Percentiles rank a stretch among this genome's conserved stretches.
Conservation (phyloP, 2,113 vertebrate species). For the Orycteropus afer region DNA sequence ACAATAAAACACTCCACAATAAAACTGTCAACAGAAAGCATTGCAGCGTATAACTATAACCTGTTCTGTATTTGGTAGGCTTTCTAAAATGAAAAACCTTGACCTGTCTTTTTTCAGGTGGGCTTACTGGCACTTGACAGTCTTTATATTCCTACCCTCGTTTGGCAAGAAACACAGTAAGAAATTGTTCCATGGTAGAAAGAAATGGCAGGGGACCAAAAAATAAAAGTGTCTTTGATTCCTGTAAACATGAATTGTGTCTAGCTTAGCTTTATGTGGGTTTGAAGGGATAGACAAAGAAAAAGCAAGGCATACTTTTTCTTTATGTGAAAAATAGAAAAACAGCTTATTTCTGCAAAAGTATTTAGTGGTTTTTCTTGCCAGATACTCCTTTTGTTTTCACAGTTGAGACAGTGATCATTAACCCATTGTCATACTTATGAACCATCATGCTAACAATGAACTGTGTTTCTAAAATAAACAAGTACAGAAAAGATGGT, state of each 20-base stretch:
- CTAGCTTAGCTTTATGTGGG: not conserved
- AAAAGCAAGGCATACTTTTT: not conserved
- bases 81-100: conserved; percentile 63
- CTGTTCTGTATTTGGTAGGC: not conserved
- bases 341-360: not conserved
- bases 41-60: not conserved
- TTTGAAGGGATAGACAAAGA: not conserved
- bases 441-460: not conserved
- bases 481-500: not conserved
- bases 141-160: conserved; percentile 20
- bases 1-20: conserved; percentile 65
- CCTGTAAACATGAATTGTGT: conserved; percentile 57
- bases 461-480: conserved; percentile 32
- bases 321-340: not conserved
- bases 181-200: conserved; percentile 18
- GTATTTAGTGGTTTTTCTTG: not conserved
- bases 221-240: conserved; percentile 69
- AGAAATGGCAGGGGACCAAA: conserved; percentile 51
- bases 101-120: not conserved
- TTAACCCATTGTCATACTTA: not conserved
- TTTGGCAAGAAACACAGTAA: conserved; percentile 63
- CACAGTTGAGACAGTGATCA: not conserved
- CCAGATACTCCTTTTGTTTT: conserved; percentile 32
- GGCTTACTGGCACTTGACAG: conserved; percentile 37
- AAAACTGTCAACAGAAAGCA: conserved; percentile 59